phyloP scores from a whole-genome alignment of 2,113 vertebrate species.

The Rhagologus leucostigma region DNA sequence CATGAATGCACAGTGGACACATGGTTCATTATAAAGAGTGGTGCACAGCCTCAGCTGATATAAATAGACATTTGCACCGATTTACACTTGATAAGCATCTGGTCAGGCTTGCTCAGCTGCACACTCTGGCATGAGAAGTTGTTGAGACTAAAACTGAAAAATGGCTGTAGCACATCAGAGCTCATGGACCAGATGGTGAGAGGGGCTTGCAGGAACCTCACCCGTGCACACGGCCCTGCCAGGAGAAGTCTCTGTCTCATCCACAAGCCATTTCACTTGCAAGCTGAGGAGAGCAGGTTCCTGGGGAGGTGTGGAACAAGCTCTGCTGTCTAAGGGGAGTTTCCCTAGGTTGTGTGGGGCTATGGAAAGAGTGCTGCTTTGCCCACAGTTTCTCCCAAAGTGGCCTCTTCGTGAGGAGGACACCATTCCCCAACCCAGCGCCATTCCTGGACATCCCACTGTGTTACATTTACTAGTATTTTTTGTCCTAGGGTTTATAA shows the following conservation, averaged over 20 bases:
- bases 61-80: conserved; percentile 13
- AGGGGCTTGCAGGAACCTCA: not conserved
- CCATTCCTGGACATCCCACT: not conserved
- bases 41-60: not conserved
- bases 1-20: not conserved
- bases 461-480: not conserved
- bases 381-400: not conserved
- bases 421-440: not conserved
- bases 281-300: not conserved
- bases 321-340: not conserved
- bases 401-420: not conserved
- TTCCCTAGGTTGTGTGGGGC: not conserved
- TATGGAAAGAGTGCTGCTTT: not conserved
- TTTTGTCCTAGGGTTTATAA: not conserved
- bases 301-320: not conserved
- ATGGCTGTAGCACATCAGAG: not conserved
- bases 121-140: not conserved
- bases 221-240: not conserved
- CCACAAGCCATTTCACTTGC: not conserved
- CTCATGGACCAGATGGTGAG: not conserved
- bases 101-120: conserved; percentile 42
- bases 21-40: not conserved
- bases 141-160: conserved; percentile 32
- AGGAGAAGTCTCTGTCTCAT: not conserved
- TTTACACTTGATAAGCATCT: conserved; percentile 52